Evolutionary conservation across 2,888 invertebrate species (phyloP), one percentile per base, ranked within the genome.

Genomic region (Peribatodes rhomboidaria): DNA sequence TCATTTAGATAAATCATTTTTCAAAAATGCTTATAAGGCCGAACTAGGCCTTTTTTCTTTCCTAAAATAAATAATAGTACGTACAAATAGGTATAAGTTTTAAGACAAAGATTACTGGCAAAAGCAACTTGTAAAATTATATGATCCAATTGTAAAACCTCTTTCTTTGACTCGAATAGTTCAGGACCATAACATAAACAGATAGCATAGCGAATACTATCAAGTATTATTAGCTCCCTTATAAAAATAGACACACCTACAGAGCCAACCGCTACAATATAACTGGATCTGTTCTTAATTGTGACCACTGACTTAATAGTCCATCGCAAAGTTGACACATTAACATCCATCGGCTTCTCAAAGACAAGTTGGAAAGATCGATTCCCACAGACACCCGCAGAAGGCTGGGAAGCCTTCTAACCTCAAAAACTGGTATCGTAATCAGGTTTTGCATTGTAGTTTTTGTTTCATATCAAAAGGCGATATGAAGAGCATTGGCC

Each of bases 401-500:
- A n/a, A 27, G 27, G 27, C 27, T 27, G 27, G 27, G 27, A 22
- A 54, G 18, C 49, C 13, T 37, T 49, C 52, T 65, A 61, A 52
- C 33, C 6, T 57, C 55, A 18, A 60, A 60, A 61, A 68, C 68
- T 14, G 52, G 71, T 56, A 46, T 37, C 54, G 53, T 66, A 53
- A 49, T 59, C 69, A 64, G 60, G 70, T 68, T 67, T 58, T 47
- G 63, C 62, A 16, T 65, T 57, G 53, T 61, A 62, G 60, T 65
- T 68, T 75, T 78, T 73, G 57, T 65, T 20, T 56, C 42, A 54
- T 59, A 61, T 42, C 58, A 44, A 50, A 58, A 70, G 61, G 50
- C 63, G 59, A 61, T 64, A 57, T 20, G 54, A 63, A 61, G 65
- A 63, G 61, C 70, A 41, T 55, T 55, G 67, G 46, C 60, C 65